These are phyloP conservation scores for Pygocentrus nattereri DNA, from an alignment of 2,797 vertebrate genomes.

Conservation along the genomic window DNA sequence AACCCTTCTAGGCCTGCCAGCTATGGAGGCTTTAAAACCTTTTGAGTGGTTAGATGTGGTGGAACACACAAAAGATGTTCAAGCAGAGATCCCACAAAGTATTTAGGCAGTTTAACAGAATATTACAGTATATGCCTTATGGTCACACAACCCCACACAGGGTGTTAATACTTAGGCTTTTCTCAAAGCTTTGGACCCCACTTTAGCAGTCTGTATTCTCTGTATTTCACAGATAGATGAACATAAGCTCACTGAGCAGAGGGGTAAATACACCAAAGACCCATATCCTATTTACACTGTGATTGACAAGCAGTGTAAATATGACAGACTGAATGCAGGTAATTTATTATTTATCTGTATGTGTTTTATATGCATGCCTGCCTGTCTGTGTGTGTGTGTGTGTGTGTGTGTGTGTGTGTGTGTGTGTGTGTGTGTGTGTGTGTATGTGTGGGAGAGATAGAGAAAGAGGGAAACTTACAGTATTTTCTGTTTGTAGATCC, in stretches of 20 bases:
- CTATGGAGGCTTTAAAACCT: too few relatives aligned
- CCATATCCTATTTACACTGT: slow-evolving; percentile 52
- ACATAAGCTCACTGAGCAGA: slow-evolving; percentile 5
- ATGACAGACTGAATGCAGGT: slow-evolving; percentile 8
- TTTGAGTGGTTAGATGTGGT: too few relatives aligned
- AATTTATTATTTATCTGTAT: neutral
- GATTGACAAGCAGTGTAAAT: slow-evolving; percentile 18
- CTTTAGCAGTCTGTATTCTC: neutral
- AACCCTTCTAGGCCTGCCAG: too few relatives aligned
- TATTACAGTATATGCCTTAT: too few relatives aligned
- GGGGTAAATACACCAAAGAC: slow-evolving; percentile 16
- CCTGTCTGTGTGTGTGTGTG: neutral
- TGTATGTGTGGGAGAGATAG: too few relatives aligned
- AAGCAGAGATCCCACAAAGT: too few relatives aligned
- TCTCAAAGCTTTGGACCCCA: too few relatives aligned
- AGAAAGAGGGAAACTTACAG: too few relatives aligned
- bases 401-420: neutral
- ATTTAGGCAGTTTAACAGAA: too few relatives aligned
- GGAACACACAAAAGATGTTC: too few relatives aligned
- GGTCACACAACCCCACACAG: too few relatives aligned
- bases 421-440: neutral
- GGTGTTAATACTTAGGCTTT: too few relatives aligned
- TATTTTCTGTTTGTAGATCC: slow-evolving; percentile 5
- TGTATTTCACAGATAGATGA: slow-evolving; percentile 6
- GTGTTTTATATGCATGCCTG: neutral